Evolutionary conservation across 2,113 vertebrate genomes (phyloP).

Genomic region (Oncorhynchus gorbuscha): DNA sequence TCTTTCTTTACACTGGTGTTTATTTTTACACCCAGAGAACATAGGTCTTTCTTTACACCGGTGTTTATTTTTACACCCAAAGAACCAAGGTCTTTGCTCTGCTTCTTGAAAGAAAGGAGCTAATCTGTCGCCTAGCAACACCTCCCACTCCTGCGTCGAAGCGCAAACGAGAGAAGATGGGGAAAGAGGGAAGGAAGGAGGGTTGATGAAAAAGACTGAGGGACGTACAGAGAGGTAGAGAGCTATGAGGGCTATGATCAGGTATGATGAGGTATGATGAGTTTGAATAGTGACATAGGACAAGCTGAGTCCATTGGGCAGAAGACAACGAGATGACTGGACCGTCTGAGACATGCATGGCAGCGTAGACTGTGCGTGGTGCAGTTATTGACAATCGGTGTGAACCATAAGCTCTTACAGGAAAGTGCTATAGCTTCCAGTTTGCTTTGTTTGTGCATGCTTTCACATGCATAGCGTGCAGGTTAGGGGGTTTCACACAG

Average conservation of each 20-base stretch:
- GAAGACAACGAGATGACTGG: neutral
- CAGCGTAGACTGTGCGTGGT: neutral
- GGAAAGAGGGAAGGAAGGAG: slow-evolving; percentile 29
- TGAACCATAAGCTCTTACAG: neutral
- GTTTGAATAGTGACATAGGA: neutral
- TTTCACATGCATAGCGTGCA: neutral
- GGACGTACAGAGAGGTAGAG: slow-evolving; percentile 14
- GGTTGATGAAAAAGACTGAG: slow-evolving; percentile 11
- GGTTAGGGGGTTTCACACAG: neutral
- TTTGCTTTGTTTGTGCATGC: neutral
- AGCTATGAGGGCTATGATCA: slow-evolving; percentile 16
- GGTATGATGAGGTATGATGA: slow-evolving; percentile 1
- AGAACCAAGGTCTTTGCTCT: slow-evolving; percentile 70
- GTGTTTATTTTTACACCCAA: slow-evolving; percentile 76
- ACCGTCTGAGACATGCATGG: neutral
- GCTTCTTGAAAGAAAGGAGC: slow-evolving; percentile 79
- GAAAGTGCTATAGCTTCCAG: neutral
- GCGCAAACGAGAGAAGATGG: slow-evolving; percentile 56
- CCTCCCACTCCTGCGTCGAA: slow-evolving; percentile 72
- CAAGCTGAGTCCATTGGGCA: neutral
- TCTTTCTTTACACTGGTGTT: slow-evolving; percentile 44
- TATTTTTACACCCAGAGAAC: slow-evolving; percentile 54
- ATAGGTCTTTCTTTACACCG: slow-evolving; percentile 72
- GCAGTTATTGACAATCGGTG: too few species aligned
- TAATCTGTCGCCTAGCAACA: slow-evolving; percentile 83